Conservation (phyloP, 2,797 vertebrate genomes). For the Erithacus rubecula region DNA sequence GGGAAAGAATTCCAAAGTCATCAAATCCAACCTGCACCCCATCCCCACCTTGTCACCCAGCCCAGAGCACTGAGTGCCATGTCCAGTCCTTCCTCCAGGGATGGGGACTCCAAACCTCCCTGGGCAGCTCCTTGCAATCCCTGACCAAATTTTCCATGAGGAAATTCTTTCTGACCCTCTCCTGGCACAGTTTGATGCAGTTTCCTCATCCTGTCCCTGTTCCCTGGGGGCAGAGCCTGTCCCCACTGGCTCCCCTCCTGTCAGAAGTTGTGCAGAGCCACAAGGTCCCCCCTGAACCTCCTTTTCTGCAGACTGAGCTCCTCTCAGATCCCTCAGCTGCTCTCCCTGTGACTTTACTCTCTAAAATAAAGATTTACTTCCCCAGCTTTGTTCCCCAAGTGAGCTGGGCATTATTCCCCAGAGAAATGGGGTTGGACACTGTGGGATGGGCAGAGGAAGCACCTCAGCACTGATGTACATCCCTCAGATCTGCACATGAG, state of each 20-base stretch:
- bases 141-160: background rate
- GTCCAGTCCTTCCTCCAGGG: fast-evolving
- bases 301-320: background rate
- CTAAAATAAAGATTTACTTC: too few relatives aligned
- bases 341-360: background rate
- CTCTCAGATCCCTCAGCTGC: background rate
- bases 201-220: background rate
- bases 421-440: fast-evolving
- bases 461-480: fast-evolving
- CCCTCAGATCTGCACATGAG: background rate
- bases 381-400: background rate
- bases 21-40: fast-evolving
- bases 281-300: background rate
- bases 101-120: background rate
- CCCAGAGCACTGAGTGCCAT: background rate
- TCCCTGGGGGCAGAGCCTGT: background rate
- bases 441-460: background rate
- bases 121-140: fast-evolving
- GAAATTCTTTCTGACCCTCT: background rate
- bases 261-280: background rate
- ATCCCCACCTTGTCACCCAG: background rate
- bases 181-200: fast-evolving
- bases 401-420: background rate
- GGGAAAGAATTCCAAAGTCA: background rate
- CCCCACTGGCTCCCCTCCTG: fast-evolving